phyloP scores from a whole-genome alignment of 2,113 vertebrate species.

The Campylomormyrus tamandua region DNA sequence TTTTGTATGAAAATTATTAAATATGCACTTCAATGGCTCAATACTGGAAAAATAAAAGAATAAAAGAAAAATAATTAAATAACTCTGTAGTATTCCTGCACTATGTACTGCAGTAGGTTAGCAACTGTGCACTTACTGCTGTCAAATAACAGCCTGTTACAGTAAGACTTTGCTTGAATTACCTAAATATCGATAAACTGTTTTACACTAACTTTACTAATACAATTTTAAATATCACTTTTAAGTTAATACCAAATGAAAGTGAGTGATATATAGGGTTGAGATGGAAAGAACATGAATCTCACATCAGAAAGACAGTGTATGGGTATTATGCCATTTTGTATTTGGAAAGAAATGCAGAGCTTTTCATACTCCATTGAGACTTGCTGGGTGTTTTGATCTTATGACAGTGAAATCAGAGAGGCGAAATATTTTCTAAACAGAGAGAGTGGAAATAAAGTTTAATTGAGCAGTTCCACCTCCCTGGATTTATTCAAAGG shows the following conservation, averaged over 20 bases:
- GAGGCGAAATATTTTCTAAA: constrained; percentile 23
- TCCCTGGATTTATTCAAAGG: constrained; percentile 21
- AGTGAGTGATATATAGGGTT: neutral
- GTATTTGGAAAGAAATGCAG: neutral
- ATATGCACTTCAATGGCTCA: neutral
- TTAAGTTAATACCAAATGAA: neutral
- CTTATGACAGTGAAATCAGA: constrained; percentile 23
- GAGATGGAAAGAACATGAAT: neutral
- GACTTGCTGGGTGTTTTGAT: constrained; percentile 26
- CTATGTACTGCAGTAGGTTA: neutral
- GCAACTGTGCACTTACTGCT: neutral
- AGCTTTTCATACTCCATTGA: constrained; percentile 14
- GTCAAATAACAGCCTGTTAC: neutral
- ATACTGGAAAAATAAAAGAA: neutral
- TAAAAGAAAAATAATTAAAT: neutral
- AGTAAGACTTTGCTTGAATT: neutral
- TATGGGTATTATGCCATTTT: neutral
- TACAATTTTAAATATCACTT: neutral
- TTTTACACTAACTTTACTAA: neutral
- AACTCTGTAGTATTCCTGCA: neutral
- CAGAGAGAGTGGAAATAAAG: constrained; percentile 24
- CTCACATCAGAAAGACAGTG: neutral
- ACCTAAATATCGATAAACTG: neutral
- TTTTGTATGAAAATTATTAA: neutral
- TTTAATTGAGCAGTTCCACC: constrained; percentile 40